Percentiles rank a stretch among this genome's conserved stretches.
Evolutionary conservation across 2,888 invertebrate species (phyloP).

Genomic region (Pediacus dermestoides): DNA sequence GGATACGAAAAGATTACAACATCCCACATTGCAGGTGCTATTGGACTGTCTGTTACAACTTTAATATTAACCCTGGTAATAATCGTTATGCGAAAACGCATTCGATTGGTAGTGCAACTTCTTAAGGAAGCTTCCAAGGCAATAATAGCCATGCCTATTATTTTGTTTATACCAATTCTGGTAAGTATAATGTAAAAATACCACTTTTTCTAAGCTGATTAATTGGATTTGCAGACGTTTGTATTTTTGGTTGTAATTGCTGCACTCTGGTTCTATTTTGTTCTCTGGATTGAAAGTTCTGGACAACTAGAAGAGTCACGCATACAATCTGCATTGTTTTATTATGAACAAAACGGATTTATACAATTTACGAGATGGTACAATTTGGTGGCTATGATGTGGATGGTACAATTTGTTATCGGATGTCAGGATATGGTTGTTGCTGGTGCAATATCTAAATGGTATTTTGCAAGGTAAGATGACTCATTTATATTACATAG

Average conservation of each 20-base stretch:
- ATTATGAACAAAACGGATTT: constrained; percentile 47
- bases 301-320: constrained; percentile 47
- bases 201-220: constrained; percentile 5
- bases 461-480: constrained; percentile 63
- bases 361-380: constrained; percentile 52
- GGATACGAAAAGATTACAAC: too few species aligned
- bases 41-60: constrained; percentile 22
- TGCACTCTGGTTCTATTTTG: constrained; percentile 56
- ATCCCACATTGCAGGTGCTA: constrained; percentile 9
- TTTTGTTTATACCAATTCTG: constrained; percentile 60
- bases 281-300: constrained; percentile 61
- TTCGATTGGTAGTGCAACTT: constrained; percentile 59
- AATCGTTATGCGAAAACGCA: constrained; percentile 60
- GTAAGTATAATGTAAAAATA: constrained; percentile 45
- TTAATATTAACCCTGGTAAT: constrained; percentile 48
- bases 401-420: constrained; percentile 64
- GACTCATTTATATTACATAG: not conserved
- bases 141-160: constrained; percentile 57
- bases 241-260: constrained; percentile 51
- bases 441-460: constrained; percentile 61
- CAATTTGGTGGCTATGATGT: constrained; percentile 59
- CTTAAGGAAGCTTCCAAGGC: constrained; percentile 67
- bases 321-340: constrained; percentile 29
- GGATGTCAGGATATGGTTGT: constrained; percentile 67
- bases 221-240: constrained; percentile 34